Evolutionary conservation across 2,113 vertebrate genomes (phyloP).

Genomic region (Grammomys dolichurus): DNA sequence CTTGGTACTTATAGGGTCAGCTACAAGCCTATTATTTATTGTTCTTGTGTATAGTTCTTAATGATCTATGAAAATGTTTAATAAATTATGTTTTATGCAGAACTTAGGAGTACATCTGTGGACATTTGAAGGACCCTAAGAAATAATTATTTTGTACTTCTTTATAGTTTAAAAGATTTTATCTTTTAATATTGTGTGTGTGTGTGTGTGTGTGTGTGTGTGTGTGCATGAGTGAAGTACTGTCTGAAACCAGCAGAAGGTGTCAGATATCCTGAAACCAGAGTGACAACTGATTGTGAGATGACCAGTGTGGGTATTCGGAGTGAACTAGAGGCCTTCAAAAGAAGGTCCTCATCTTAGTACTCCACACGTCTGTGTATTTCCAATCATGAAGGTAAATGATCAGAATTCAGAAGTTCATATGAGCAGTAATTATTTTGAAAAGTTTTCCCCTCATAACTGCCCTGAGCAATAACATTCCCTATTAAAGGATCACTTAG

Average conservation of each 20-base stretch:
- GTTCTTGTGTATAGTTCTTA: not conserved
- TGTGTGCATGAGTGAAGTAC: not conserved
- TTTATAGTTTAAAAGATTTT: not conserved
- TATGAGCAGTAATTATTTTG: not conserved
- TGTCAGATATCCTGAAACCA: not conserved
- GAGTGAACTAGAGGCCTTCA: not conserved
- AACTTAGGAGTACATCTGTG: not conserved
- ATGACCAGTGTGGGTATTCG: not conserved
- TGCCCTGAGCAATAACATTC: not conserved
- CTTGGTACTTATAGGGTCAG: not conserved
- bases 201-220: not conserved
- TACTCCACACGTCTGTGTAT: not conserved
- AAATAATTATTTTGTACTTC: not conserved
- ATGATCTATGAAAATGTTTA: not conserved
- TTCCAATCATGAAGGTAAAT: not conserved
- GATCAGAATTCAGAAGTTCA: not conserved
- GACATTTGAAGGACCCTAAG: not conserved
- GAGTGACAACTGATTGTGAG: not conserved
- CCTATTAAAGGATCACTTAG: not conserved
- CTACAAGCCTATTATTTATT: not conserved
- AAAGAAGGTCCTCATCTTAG: not conserved
- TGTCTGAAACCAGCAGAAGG: not conserved
- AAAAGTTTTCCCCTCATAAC: slow-evolving; percentile 17
- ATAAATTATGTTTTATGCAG: not conserved
- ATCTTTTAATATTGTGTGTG: not conserved